Evolutionary conservation across 35 echinoderm and acorn worm species (phyloP).

Genomic region (Lytechinus pictus): DNA sequence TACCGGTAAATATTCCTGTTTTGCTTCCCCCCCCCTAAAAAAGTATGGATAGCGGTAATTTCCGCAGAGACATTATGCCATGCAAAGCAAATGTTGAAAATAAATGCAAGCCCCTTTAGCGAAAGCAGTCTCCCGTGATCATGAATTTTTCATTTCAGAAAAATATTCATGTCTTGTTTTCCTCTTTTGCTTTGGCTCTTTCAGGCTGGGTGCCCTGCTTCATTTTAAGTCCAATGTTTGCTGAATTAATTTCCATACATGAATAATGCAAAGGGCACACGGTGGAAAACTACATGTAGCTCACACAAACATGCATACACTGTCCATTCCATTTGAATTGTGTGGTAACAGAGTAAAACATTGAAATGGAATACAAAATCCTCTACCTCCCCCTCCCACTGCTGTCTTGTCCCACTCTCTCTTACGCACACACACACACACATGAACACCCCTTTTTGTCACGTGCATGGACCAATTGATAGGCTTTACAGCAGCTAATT

Average conservation of each 20-base stretch:
- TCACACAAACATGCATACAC: neutral
- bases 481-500: too few species aligned
- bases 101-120: neutral
- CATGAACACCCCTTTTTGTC: too few species aligned
- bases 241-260: conserved; percentile 1
- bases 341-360: neutral
- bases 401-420: too few species aligned
- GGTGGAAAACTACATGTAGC: neutral
- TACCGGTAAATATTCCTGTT: neutral
- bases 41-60: neutral
- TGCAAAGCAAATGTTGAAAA: conserved; percentile 13
- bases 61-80: neutral
- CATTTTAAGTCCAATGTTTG: neutral
- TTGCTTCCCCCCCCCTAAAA: neutral
- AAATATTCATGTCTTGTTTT: neutral
- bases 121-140: neutral
- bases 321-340: neutral
- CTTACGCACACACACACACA: neutral
- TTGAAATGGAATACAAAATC: neutral
- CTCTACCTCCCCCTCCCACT: too few species aligned
- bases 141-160: neutral
- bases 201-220: neutral
- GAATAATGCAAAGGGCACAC: neutral
- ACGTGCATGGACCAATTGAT: too few species aligned
- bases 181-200: neutral